Percentiles rank a stretch among this genome's conserved stretches.
These are phyloP conservation scores for Megalurothrips usitatus DNA, from an alignment of 2,888 invertebrate species.

Conservation along the genomic window DNA sequence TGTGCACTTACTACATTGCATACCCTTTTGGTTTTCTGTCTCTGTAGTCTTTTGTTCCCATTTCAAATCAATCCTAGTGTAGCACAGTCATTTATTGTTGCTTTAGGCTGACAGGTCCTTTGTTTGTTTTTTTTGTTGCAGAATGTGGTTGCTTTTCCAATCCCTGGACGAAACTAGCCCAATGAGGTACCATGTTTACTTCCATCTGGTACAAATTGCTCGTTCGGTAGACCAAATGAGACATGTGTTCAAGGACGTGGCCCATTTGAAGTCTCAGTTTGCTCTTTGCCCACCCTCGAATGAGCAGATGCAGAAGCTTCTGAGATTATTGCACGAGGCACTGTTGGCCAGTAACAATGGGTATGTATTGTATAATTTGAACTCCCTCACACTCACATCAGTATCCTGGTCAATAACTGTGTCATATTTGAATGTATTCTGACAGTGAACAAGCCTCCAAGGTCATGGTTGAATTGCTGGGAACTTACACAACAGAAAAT, in stretches of 20 bases:
- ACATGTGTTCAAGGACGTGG: conserved; percentile 79
- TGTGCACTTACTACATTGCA: neutral
- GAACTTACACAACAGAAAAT: conserved; percentile 95
- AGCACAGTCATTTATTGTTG: too few relatives aligned
- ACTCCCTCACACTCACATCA: conserved; percentile 29
- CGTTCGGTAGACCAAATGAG: conserved; percentile 80
- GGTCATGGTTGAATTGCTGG: conserved; percentile 94
- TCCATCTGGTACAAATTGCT: conserved; percentile 83
- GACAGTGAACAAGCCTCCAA: conserved; percentile 84
- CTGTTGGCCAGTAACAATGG: conserved; percentile 80
- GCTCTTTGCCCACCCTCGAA: conserved; percentile 73
- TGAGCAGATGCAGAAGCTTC: conserved; percentile 87
- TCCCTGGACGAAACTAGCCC: conserved; percentile 79
- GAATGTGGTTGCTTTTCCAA: conserved; percentile 87
- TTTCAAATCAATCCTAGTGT: conserved; percentile 2
- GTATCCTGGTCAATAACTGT: conserved; percentile 30
- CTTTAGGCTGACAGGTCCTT: neutral
- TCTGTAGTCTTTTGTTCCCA: conserved; percentile 27
- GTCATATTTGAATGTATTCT: conserved; percentile 36
- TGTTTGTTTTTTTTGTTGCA: conserved; percentile 47
- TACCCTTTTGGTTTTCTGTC: neutral
- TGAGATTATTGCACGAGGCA: conserved; percentile 83
- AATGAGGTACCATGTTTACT: conserved; percentile 88
- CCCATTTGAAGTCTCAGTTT: conserved; percentile 76
- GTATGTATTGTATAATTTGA: conserved; percentile 47